A percentile compares a stretch with the other conserved stretches of the same genome.
phyloP scores from a whole-genome alignment of 2,888 invertebrate genomes.

The Athalia cordata region DNA sequence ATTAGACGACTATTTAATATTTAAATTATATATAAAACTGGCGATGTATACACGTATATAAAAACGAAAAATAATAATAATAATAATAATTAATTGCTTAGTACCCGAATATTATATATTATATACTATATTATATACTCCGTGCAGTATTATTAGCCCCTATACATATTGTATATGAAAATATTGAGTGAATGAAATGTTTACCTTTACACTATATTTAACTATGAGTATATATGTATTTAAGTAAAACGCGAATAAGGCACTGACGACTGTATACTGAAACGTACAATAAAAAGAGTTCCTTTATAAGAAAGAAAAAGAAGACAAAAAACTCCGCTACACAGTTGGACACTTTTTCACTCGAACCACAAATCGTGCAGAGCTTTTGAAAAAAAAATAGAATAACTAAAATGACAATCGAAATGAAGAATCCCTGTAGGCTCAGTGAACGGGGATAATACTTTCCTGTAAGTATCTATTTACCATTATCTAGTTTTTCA shows the following conservation, averaged over 20 bases:
- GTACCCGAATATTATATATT: background rate
- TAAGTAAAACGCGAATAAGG: slow-evolving; percentile 5
- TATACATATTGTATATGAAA: slow-evolving; percentile 8
- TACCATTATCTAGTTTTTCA: background rate
- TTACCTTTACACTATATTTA: background rate
- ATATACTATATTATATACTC: slow-evolving; percentile 44
- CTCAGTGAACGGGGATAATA: background rate
- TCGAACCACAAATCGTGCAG: background rate
- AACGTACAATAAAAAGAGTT: slow-evolving; percentile 60
- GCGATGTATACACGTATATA: background rate
- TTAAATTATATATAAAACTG: background rate
- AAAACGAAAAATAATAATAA: slow-evolving; percentile 19
- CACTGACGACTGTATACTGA: slow-evolving; percentile 42
- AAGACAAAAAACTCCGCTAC: too few relatives aligned
- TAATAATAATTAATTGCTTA: background rate
- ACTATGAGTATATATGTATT: background rate
- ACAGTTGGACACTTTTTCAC: background rate
- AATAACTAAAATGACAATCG: background rate
- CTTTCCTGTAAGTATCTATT: too few relatives aligned
- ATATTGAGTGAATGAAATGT: background rate
- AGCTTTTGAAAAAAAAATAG: background rate
- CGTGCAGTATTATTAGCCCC: slow-evolving; percentile 69
- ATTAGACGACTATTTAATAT: slow-evolving; percentile 64
- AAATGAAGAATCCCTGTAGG: background rate
- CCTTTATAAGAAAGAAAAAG: slow-evolving; percentile 58